Conservation (phyloP, 2,888 invertebrate genomes). For the Chloromyia formosa region DNA sequence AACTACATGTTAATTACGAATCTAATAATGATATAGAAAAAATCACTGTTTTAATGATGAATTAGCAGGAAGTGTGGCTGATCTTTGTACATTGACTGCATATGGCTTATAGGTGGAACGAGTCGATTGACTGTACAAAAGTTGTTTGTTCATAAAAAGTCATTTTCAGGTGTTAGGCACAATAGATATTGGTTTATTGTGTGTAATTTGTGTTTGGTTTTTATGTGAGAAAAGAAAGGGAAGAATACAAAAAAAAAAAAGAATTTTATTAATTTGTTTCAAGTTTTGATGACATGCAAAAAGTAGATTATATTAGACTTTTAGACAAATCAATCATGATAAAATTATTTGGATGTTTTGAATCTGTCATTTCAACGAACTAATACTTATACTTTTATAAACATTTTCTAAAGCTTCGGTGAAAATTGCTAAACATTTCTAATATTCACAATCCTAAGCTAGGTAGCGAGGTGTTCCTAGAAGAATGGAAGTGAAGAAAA, state of each 20-base stretch:
- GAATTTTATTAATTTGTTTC: conserved; percentile 35
- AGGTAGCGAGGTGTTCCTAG: no score
- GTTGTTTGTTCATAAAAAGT: not conserved
- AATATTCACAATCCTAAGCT: no score
- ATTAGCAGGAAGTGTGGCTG: conserved; percentile 88
- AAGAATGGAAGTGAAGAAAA: no score
- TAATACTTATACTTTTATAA: no score
- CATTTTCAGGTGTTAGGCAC: conserved; percentile 20
- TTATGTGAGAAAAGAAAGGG: conserved; percentile 30
- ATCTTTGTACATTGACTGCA: conserved; percentile 74
- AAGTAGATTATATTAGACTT: not conserved
- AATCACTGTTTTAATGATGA: conserved; percentile 71
- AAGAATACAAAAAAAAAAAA: conserved; percentile 26
- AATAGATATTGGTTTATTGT: not conserved
- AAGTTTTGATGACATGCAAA: conserved; percentile 16
- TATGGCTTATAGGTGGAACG: conserved; percentile 65
- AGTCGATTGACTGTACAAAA: conserved; percentile 62
- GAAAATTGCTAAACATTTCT: no score
- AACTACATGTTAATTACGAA: not conserved
- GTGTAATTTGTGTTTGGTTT: conserved; percentile 2
- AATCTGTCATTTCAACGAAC: not conserved
- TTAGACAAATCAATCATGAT: not conserved
- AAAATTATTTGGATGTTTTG: conserved; percentile 40
- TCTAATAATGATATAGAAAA: conserved; percentile 28
- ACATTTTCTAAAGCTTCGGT: no score